Base-by-base conservation (phyloP, 2,113 vertebrate genomes). In the Motacilla alba region DNA sequence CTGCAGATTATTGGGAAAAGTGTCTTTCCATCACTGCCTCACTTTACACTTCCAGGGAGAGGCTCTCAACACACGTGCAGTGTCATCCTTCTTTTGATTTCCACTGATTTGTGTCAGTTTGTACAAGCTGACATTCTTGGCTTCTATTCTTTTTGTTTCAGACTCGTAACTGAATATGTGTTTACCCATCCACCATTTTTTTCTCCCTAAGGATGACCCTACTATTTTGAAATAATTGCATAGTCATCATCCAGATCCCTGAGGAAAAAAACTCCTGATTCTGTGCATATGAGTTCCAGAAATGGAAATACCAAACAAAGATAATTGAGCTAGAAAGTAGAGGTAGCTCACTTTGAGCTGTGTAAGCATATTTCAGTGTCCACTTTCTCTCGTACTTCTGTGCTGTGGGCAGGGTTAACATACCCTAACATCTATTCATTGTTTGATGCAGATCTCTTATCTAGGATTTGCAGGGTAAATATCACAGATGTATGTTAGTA, bases 371-470 rank as follows among this genome's bases (percentile, higher is more conserved):
- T 3, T 82, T 46, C 30, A 10, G 0, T 13, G 6, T 39, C 43
- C 9, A 0, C 23, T 78, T 89, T 22, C 43, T 70, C 10, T 77
- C 3, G 1, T 6, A 37, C 3, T 58, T 17, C 9, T 6, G 2
- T 59, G 21, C 35, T 30, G 31, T 58, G 18, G 35, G 23, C 26
- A 63, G 23, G n/a, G 27, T 70, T 47, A 67, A 33, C 24, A 31
- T 15, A 26, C 13, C 6, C 2, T n/a, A n/a, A n/a, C 3, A 4
- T 41, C 22, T 52, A 0, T 31, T 49, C 10, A n/a, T 72, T 68
- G 27, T 52, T 46, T 66, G 11, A 13, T 58, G 41, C 3, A 6
- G 86, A 35, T 47, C 62, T 43, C 9, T 23, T 44, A 41, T 46
- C 31, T n/a, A 27, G 41, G 26, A 62, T 56, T 83, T 75, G 28